phyloP scores from a whole-genome alignment of 23 tunicate species.

The Halocynthia roretzi region DNA sequence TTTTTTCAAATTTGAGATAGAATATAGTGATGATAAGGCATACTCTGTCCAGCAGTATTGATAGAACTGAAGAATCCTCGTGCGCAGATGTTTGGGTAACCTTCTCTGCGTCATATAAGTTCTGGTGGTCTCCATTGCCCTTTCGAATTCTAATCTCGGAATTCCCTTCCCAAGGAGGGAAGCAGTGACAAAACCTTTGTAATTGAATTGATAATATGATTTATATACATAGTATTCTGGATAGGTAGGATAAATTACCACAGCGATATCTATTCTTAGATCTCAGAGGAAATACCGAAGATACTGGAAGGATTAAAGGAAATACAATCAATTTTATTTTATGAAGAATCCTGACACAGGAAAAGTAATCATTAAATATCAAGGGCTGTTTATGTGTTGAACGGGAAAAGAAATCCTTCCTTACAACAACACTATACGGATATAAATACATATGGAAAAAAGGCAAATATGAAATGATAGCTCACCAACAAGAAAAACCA shows the following conservation, averaged over 20 bases:
- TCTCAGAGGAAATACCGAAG: too few species aligned
- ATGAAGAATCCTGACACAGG: too few species aligned
- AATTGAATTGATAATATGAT: background rate
- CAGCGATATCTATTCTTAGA: too few species aligned
- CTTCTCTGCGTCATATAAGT: slow-evolving; percentile 38
- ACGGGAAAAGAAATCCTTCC: too few species aligned
- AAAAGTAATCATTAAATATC: too few species aligned
- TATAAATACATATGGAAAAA: too few species aligned
- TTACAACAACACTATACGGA: too few species aligned
- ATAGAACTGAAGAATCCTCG: slow-evolving; percentile 54
- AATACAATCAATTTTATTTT: too few species aligned
- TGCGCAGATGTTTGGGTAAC: slow-evolving; percentile 60
- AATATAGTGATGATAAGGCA: background rate
- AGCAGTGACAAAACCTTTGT: slow-evolving; percentile 47
- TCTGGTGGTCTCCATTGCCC: slow-evolving; percentile 36
- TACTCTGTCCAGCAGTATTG: slow-evolving; percentile 59
- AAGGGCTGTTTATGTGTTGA: too few species aligned
- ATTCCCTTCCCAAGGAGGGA: slow-evolving; percentile 28
- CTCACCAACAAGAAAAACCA: slow-evolving; percentile 69
- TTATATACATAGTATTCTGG: background rate
- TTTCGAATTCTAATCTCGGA: slow-evolving; percentile 44
- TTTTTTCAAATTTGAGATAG: background rate
- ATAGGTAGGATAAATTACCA: background rate
- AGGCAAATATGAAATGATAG: too few species aligned
- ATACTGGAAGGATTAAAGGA: too few species aligned